phyloP scores from a whole-genome alignment of 2,113 vertebrate genomes.

The Sorex fumeus region DNA sequence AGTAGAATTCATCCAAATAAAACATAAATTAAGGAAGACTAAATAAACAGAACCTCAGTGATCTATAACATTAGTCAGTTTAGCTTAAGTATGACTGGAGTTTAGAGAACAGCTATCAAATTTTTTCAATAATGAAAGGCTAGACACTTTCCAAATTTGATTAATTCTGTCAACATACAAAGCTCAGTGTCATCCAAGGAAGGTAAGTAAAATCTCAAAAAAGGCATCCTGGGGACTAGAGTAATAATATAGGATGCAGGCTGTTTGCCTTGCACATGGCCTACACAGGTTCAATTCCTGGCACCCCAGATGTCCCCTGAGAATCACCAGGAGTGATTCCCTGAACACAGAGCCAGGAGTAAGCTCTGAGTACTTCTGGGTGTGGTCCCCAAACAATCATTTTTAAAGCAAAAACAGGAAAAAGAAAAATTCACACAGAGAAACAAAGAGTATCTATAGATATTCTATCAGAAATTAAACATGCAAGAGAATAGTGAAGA shows the following conservation, averaged over 20 bases:
- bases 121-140: background rate
- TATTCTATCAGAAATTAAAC: background rate
- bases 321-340: too few species aligned
- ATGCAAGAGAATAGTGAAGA: background rate
- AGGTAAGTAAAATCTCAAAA: constrained; percentile 25
- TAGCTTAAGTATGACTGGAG: background rate
- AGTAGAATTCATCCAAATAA: constrained; percentile 30
- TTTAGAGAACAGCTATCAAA: background rate
- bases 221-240: too few species aligned
- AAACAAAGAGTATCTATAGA: constrained; percentile 1
- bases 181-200: background rate
- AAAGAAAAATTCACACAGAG: background rate
- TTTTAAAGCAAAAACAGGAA: background rate
- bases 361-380: too few species aligned
- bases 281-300: too few species aligned
- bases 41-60: background rate
- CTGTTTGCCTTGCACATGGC: too few species aligned
- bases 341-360: too few species aligned
- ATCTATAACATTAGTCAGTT: background rate
- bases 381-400: background rate
- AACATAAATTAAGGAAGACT: background rate
- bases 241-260: too few species aligned
- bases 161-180: constrained; percentile 7
- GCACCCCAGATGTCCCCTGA: too few species aligned
- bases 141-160: constrained; percentile 11